Conservation (phyloP, 2,888 invertebrate genomes). For the Crossocerus cetratus region DNA sequence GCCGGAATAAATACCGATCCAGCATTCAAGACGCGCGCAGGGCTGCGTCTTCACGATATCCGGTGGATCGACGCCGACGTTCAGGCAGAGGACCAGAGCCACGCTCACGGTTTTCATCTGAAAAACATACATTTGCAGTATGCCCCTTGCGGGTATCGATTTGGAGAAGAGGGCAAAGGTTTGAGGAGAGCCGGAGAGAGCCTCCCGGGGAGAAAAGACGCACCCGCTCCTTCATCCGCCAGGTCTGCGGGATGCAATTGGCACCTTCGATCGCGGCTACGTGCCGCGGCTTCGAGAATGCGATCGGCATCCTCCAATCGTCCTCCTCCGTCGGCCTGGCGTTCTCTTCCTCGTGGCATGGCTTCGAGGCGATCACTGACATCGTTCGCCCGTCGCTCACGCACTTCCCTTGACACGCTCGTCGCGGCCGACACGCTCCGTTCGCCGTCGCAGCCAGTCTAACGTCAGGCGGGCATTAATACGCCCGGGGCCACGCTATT, state of each 20-base stretch:
- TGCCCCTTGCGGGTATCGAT: conserved; percentile 7
- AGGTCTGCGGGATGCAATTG: conserved; percentile 85
- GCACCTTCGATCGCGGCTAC: conserved; percentile 85
- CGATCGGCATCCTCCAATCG: conserved; percentile 85
- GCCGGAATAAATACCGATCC: conserved; percentile 87
- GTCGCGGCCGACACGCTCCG: conserved; percentile 26
- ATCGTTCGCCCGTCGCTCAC: conserved; percentile 46
- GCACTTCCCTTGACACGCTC: conserved; percentile 4
- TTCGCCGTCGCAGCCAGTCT: conserved; percentile 1
- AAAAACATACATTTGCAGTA: conserved; percentile 58
- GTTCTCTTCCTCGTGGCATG: conserved; percentile 56
- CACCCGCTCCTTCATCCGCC: conserved; percentile 96
- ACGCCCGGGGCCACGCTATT: conserved; percentile 2
- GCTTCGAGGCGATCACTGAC: conserved; percentile 59
- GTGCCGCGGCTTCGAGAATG: conserved; percentile 87
- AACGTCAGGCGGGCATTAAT: conserved; percentile 23
- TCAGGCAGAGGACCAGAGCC: conserved; percentile 96
- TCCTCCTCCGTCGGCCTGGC: conserved; percentile 70
- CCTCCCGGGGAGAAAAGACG: conserved; percentile 48
- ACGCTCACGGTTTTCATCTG: conserved; percentile 99
- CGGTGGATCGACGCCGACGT: conserved; percentile 99
- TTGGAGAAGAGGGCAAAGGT: conserved; percentile 7
- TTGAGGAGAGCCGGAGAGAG: no score
- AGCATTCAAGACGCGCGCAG: conserved; percentile 96
- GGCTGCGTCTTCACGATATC: conserved; percentile 98